A percentile compares a stretch with the other conserved stretches of the same genome.
phyloP scores from a whole-genome alignment of 2,113 vertebrate species.

The Colius striatus region DNA sequence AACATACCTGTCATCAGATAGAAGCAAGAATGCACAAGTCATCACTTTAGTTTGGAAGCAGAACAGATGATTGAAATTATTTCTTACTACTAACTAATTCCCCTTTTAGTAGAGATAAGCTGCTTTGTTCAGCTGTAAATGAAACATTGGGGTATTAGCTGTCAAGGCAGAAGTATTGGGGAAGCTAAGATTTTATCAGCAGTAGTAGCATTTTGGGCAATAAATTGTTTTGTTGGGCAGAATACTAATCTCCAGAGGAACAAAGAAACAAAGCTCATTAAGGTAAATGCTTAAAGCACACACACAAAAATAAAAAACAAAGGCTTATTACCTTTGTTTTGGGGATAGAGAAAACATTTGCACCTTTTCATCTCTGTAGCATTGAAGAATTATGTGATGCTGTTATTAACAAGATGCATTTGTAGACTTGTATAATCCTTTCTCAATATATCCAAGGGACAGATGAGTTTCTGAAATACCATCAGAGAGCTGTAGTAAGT shows the following conservation, averaged over 20 bases:
- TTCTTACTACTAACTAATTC: conserved; percentile 83
- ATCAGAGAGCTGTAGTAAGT: conserved; percentile 71
- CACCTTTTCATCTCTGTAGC: conserved; percentile 65
- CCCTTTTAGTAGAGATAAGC: conserved; percentile 82
- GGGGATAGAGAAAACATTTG: conserved; percentile 64
- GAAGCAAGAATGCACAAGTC: conserved; percentile 71
- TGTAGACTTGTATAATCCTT: conserved; percentile 59
- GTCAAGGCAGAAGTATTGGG: conserved; percentile 81
- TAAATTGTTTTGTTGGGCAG: conserved; percentile 83
- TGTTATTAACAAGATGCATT: conserved; percentile 75
- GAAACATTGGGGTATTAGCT: conserved; percentile 84
- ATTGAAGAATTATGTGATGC: conserved; percentile 64
- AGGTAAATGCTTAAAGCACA: conserved; percentile 76
- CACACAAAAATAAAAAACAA: conserved; percentile 53
- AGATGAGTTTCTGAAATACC: conserved; percentile 74
- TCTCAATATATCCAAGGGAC: conserved; percentile 77
- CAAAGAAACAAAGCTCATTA: conserved; percentile 84
- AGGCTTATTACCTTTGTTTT: conserved; percentile 78
- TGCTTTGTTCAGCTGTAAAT: conserved; percentile 83
- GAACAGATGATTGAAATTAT: conserved; percentile 82
- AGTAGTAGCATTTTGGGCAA: conserved; percentile 81
- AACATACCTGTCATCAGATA: conserved; percentile 78
- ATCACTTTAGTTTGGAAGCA: conserved; percentile 75
- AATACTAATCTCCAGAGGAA: conserved; percentile 82
- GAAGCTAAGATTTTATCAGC: conserved; percentile 82